These are phyloP conservation scores for Cryptotermes secundus DNA, from an alignment of 1,140 invertebrate genomes.

Conservation along the genomic window DNA sequence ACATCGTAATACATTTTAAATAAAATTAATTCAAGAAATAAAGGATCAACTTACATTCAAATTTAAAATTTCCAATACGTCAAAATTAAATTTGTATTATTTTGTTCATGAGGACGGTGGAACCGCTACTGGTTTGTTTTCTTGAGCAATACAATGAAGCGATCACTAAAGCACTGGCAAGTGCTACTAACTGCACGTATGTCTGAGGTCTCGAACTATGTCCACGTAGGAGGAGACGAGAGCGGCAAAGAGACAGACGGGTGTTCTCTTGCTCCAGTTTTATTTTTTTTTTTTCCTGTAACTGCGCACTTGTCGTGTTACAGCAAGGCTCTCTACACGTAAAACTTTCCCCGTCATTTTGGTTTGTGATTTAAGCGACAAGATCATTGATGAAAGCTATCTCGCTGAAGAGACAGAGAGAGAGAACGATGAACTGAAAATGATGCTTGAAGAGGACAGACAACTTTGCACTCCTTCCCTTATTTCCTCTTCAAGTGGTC, in stretches of 20 bases:
- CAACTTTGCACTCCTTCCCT: neutral
- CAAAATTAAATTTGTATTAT: too few species aligned
- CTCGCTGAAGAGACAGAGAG: neutral
- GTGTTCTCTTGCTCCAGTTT: neutral
- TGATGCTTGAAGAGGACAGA: neutral
- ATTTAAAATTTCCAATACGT: too few species aligned
- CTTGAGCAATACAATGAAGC: too few species aligned
- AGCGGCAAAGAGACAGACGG: neutral
- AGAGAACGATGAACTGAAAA: neutral
- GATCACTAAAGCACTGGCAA: too few species aligned
- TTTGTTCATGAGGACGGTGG: too few species aligned
- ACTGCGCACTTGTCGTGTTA: neutral
- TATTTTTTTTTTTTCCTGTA: neutral
- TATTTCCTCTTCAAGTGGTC: neutral
- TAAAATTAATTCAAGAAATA: too few species aligned
- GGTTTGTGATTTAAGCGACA: neutral
- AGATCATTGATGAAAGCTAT: neutral
- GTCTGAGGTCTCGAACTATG: too few species aligned
- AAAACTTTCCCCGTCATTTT: neutral
- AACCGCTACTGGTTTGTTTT: too few species aligned
- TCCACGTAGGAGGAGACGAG: too few species aligned
- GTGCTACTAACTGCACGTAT: too few species aligned
- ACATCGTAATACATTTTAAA: too few species aligned
- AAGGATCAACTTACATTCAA: too few species aligned
- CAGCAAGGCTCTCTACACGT: neutral